Evolutionary conservation across 1,140 invertebrate genomes (phyloP), one percentile per base, ranked within the genome.

Genomic region (Pachypeltis micranthus): DNA sequence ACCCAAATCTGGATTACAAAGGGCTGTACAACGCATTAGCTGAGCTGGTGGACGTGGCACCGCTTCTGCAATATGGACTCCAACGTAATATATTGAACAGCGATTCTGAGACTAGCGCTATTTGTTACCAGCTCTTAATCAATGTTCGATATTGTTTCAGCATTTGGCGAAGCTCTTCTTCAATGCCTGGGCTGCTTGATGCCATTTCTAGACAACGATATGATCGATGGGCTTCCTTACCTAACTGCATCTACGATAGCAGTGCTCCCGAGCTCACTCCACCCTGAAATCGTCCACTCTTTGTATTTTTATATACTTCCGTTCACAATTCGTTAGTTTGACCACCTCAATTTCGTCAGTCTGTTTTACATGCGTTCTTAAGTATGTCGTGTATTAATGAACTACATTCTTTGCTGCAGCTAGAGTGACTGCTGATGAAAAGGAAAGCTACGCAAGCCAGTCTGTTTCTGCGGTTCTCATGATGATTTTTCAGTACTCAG

Each of bases 401-500:
- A 56, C 19, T 2, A 59, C 28, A 29, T 7, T 57, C 3, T 31
- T 59, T 19, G 61, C 74, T 74, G 51, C 67, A 88, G 86, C 81
- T 7, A 80, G 87, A 55, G 81, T 80, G 68, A 83, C 78, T 34
- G 64, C 67, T 26, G 82, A 84, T 39, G 82, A 83, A 68, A 80
- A 81, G 65, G 85, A 88, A 69, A 88, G 88, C 69, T 93, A 94
- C 74, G 90, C 92, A 3, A 87, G 85, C 68, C 90, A 93, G 71
- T 96, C 93, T 4, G 86, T 96, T 4, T 87, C 94, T 12, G 91
- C 93, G 14, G 90, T 99, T 57, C 86, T 99, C 34, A 98, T 98
- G 87, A 90, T 97, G 83, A 87, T 98, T 16, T 90, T 99, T 72
- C 94, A 98, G 72, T 95, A 98, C 74, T 94, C 93, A 2, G 86